These are phyloP conservation scores for Polydrusus cervinus DNA, from an alignment of 2,888 invertebrate species.

Conservation along the genomic window DNA sequence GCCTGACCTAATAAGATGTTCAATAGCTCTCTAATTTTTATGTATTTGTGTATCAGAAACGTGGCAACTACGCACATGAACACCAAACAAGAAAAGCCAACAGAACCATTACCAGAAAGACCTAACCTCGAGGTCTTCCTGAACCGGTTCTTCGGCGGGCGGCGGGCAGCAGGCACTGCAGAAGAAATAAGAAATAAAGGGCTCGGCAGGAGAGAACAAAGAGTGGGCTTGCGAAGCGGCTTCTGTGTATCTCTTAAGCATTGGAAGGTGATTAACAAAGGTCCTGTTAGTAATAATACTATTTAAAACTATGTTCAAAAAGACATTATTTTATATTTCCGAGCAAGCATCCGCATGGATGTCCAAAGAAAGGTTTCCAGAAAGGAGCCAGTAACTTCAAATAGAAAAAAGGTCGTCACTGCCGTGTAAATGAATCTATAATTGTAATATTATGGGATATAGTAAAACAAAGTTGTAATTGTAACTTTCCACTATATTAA, in stretches of 20 bases:
- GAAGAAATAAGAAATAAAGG: slow-evolving; percentile 22
- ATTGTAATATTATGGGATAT: no score
- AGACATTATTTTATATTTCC: no score
- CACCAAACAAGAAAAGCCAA: neutral
- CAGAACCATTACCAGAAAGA: slow-evolving; percentile 26
- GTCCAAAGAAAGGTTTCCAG: no score
- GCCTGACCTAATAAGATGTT: neutral
- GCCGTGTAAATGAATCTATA: no score
- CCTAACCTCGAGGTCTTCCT: slow-evolving; percentile 26
- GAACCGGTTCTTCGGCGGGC: slow-evolving; percentile 34
- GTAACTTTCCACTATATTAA: no score
- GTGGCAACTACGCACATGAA: slow-evolving; percentile 12
- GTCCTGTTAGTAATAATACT: neutral
- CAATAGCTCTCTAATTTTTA: neutral
- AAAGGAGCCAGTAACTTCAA: no score
- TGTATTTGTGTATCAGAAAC: neutral
- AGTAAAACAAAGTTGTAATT: no score
- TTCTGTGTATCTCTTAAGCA: slow-evolving; percentile 27
- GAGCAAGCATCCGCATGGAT: no score
- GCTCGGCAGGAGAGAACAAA: slow-evolving; percentile 21
- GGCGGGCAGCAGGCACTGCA: slow-evolving; percentile 17
- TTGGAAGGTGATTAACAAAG: slow-evolving; percentile 4
- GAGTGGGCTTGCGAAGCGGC: slow-evolving; percentile 17
- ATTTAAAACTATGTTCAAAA: neutral
- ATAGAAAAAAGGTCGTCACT: no score